Evolutionary conservation across 2,888 invertebrate species (phyloP).

Genomic region (Hartigia nigra): DNA sequence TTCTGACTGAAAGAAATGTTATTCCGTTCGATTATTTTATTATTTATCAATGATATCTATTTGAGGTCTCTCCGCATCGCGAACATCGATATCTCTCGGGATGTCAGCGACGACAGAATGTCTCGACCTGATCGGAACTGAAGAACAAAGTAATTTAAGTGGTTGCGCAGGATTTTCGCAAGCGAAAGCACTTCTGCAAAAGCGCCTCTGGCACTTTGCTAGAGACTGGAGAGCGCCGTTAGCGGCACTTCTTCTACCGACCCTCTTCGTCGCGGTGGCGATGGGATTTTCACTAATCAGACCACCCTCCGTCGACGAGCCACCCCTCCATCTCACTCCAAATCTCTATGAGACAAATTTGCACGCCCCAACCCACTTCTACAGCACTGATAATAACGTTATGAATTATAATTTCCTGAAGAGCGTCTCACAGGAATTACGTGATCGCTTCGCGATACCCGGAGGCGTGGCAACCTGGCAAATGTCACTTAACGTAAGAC

Average conservation of each 20-base stretch:
- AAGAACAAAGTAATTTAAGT: conserved; percentile 19
- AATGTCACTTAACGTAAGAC: conserved; percentile 50
- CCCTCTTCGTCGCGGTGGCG: conserved; percentile 74
- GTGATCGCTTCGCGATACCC: conserved; percentile 46
- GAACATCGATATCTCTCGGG: conserved; percentile 23
- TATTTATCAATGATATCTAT: neutral
- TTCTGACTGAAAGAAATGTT: neutral
- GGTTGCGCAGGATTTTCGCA: conserved; percentile 27
- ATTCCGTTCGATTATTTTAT: neutral
- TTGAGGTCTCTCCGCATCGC: neutral
- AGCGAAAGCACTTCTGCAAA: conserved; percentile 68
- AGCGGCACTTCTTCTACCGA: conserved; percentile 72
- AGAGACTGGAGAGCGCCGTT: conserved; percentile 73
- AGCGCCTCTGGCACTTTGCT: conserved; percentile 71
- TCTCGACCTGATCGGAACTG: conserved; percentile 42
- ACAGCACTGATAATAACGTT: conserved; percentile 37
- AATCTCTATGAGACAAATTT: conserved; percentile 67
- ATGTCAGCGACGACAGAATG: conserved; percentile 37
- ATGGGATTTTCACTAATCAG: conserved; percentile 77
- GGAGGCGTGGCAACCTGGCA: conserved; percentile 50
- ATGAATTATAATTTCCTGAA: conserved; percentile 46
- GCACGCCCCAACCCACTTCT: conserved; percentile 60
- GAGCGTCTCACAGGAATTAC: conserved; percentile 51
- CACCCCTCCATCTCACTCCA: conserved; percentile 67
- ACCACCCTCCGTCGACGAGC: conserved; percentile 73